Evolutionary conservation across 2,888 invertebrate species (phyloP).

Genomic region (Anticlea derivata): DNA sequence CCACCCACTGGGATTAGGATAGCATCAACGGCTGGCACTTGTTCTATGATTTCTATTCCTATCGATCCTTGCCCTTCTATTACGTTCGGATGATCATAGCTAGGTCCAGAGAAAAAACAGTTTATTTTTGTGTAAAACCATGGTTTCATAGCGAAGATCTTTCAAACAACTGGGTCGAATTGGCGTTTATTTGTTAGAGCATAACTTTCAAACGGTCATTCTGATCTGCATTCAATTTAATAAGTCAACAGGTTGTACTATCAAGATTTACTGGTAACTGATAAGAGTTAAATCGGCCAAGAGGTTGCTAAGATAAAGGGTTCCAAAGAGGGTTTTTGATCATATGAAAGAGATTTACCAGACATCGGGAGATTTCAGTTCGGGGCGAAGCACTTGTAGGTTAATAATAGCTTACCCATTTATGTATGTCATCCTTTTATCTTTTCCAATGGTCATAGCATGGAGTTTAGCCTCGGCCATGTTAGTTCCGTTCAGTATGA

Average conservation of each 20-base stretch:
- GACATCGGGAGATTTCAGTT: no score
- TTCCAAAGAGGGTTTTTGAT: no score
- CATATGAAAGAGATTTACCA: no score
- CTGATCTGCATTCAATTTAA: no score
- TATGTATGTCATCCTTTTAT: conserved; percentile 89
- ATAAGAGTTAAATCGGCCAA: no score
- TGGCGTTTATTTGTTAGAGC: no score
- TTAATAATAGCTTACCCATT: conserved; percentile 89
- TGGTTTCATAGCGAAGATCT: no score
- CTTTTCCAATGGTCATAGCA: conserved; percentile 89
- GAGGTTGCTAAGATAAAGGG: no score
- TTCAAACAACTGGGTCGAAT: neutral
- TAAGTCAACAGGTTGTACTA: no score
- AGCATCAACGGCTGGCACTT: conserved; percentile 93
- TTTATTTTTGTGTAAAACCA: neutral
- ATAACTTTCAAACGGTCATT: no score
- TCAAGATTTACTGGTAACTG: no score
- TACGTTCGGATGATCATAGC: conserved; percentile 96
- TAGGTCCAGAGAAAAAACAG: conserved; percentile 51
- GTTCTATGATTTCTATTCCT: conserved; percentile 96
- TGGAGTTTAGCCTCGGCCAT: conserved; percentile 90
- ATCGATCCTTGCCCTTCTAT: conserved; percentile 97
- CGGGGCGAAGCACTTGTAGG: no score
- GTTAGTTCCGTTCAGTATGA: conserved; percentile 90
- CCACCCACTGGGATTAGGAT: conserved; percentile 96